Conservation (phyloP, 2,797 vertebrate species). For the Ciconia nigra region DNA sequence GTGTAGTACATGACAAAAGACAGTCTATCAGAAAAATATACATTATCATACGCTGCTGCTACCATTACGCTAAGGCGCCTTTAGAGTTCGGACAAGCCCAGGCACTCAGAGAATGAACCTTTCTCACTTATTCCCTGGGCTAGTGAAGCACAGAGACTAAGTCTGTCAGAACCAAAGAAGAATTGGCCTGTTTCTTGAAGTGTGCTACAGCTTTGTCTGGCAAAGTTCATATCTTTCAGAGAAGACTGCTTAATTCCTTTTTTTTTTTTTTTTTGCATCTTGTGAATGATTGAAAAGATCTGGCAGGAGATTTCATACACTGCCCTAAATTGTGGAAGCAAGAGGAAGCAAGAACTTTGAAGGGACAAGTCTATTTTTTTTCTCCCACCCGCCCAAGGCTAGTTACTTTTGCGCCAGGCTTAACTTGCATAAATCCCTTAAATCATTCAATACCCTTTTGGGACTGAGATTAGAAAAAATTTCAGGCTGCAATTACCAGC, state of each 20-base stretch:
- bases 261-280: not conserved
- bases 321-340: not conserved
- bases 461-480: not conserved
- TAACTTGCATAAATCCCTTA: conserved; percentile 9
- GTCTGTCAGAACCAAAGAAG: not conserved
- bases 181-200: not conserved
- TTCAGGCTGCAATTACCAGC: not conserved
- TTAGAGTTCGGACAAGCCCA: not conserved
- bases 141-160: not conserved
- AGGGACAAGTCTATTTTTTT: not conserved
- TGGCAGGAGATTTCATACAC: not conserved
- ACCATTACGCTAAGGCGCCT: not conserved
- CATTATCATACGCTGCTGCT: not conserved
- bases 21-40: not conserved
- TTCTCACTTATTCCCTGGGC: not conserved
- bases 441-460: not conserved
- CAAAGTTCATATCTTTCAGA: not conserved
- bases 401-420: not conserved
- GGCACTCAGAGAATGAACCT: not conserved
- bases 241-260: not conserved
- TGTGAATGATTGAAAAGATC: not conserved
- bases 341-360: not conserved
- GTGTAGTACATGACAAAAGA: not conserved
- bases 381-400: fast-evolving
- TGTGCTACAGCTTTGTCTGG: not conserved